These are phyloP conservation scores for Lepidonotus clava DNA, from an alignment of 2,888 invertebrate genomes.

Conservation along the genomic window DNA sequence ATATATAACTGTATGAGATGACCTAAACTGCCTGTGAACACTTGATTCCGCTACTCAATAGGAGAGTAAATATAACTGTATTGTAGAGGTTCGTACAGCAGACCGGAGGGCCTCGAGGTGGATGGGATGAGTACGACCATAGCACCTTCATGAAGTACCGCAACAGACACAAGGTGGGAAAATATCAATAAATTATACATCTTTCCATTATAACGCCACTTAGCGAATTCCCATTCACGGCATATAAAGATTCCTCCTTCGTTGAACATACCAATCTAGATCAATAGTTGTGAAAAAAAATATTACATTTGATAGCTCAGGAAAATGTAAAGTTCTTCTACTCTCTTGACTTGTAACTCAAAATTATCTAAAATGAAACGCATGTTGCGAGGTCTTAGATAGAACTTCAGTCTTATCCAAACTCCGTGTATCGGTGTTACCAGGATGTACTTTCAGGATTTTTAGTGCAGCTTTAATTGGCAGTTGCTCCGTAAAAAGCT, in stretches of 20 bases:
- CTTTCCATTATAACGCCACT: background rate
- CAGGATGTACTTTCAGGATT: no score
- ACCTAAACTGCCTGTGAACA: background rate
- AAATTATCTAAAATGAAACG: no score
- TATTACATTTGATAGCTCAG: background rate
- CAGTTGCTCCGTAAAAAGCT: no score
- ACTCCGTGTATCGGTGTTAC: no score
- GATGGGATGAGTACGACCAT: conserved; percentile 81
- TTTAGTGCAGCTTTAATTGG: no score
- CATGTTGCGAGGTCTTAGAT: no score
- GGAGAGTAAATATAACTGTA: background rate
- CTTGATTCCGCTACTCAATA: background rate
- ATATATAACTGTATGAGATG: background rate
- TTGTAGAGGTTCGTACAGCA: conserved; percentile 78
- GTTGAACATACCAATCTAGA: background rate
- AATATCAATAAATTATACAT: background rate
- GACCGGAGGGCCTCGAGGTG: conserved; percentile 78
- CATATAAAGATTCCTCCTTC: background rate
- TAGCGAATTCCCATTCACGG: background rate
- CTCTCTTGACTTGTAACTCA: no score
- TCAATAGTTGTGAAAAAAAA: background rate
- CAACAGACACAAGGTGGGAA: conserved; percentile 75
- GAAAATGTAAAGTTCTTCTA: no score
- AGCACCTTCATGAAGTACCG: conserved; percentile 78
- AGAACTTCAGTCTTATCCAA: no score